phyloP scores from a whole-genome alignment of 2,797 vertebrate species.

The Cryptoblepharus egeriae region DNA sequence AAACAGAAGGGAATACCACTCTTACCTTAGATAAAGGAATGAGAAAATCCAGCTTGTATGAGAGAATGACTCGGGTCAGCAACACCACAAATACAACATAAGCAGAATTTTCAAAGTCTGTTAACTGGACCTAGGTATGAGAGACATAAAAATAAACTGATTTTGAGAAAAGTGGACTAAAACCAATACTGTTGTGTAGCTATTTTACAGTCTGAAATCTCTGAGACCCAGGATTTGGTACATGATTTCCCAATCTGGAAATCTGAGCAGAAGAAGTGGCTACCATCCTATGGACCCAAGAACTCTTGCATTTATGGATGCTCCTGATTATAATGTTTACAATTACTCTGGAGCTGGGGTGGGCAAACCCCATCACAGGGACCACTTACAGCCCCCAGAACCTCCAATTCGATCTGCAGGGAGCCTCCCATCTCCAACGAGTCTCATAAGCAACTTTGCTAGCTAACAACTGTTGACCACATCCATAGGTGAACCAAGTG shows the following conservation, averaged over 20 bases:
- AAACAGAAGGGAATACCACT: background rate
- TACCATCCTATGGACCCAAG: background rate
- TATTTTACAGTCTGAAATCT: background rate
- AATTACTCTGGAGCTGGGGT: too few species aligned
- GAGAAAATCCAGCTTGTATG: slow-evolving; percentile 97
- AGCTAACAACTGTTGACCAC: too few species aligned
- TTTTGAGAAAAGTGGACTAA: background rate
- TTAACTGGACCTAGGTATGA: slow-evolving; percentile 89
- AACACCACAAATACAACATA: slow-evolving; percentile 98
- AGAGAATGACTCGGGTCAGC: slow-evolving; percentile 96
- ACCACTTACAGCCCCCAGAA: too few species aligned
- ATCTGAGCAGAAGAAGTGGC: background rate
- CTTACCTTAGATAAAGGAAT: slow-evolving; percentile 96
- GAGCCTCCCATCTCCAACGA: too few species aligned
- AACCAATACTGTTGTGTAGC: background rate
- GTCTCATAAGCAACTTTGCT: too few species aligned
- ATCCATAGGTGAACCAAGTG: too few species aligned
- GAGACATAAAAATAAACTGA: slow-evolving; percentile 26
- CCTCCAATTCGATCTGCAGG: too few species aligned
- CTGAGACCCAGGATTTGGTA: background rate
- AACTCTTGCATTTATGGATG: background rate
- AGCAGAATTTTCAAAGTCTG: slow-evolving; percentile 98
- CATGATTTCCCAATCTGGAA: background rate
- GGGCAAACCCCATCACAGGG: too few species aligned
- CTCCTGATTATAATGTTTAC: background rate